Base-by-base conservation (phyloP, 2,113 vertebrate species). In the Catharus bicknelli region DNA sequence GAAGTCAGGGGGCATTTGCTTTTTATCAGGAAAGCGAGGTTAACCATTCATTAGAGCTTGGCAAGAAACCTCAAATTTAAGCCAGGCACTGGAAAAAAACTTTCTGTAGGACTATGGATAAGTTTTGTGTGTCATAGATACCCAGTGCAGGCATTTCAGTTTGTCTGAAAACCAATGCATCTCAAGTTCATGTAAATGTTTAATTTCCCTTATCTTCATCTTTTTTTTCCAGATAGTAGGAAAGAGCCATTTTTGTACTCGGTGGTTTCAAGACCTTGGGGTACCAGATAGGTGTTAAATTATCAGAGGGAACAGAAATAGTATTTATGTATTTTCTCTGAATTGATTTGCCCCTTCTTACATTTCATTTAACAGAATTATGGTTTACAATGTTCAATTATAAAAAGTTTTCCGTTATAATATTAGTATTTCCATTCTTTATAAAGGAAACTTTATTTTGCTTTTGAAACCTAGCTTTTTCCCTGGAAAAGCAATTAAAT, bases 401-500 rank as follows among this genome's bases (percentile, higher is more conserved):
- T 50, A 57, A 78, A 91, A 94, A 83, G 3, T 16, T 10, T 66
- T 77, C 38, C 2, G 5, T 95, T 90, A 67, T 53, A 74, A 42
- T 87, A 53, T 61, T 82, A 62, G 4, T 62, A 40, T 91, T 80
- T 81, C 43, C 29, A 75, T 88, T 91, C 48, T 94, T 91, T 67
- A 38, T 29, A 78, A 91, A 81, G 14, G 58, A 86, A 70, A 75
- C 53, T 83, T 77, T 50, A 43, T 86, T 96, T 91, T 94, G 47
- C 30, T 75, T 88, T 87, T 57, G 48, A 74, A 90, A 51, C 27
- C 15, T 77, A 21, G 30, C 9, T 42, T 93, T 94, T 90, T 63
- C 40, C 43, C 57, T 78, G 55, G 68, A 93, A 96, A 94, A 93
- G 88, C 40, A 90, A 57, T 95, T 74, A 93, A 95, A 91, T 90